Percentiles rank a stretch among this genome's conserved stretches.
These are phyloP conservation scores for Drosophila monieri DNA, from an alignment of 2,888 invertebrate genomes.

Conservation along the genomic window DNA sequence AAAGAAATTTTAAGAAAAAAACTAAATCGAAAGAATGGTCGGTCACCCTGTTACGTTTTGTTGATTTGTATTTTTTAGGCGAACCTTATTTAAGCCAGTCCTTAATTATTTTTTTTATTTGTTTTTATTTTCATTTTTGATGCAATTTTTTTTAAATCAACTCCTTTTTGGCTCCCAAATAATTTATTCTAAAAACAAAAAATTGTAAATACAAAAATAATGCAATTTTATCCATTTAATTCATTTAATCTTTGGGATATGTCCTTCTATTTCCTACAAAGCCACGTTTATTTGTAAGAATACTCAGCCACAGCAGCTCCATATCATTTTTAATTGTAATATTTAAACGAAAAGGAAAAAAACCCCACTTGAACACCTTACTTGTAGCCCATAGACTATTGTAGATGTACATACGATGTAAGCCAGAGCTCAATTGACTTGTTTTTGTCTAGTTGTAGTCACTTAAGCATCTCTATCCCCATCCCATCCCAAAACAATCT, in stretches of 20 bases:
- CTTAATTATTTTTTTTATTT: slow-evolving; percentile 4
- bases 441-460: slow-evolving; percentile 28
- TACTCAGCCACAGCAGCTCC: slow-evolving; percentile 52
- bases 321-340: slow-evolving; percentile 8
- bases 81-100: slow-evolving; percentile 1
- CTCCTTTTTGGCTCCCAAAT: slow-evolving; percentile 1
- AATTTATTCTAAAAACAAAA: slow-evolving; percentile 21
- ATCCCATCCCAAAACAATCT: too few relatives aligned
- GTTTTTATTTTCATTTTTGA: slow-evolving; percentile 6
- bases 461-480: slow-evolving; percentile 2
- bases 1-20: too few relatives aligned
- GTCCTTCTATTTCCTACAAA: slow-evolving; percentile 20
- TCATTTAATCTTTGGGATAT: slow-evolving; percentile 4
- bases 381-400: slow-evolving; percentile 8
- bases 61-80: slow-evolving; percentile 14
- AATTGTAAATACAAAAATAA: slow-evolving; percentile 14
- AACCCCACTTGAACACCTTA: slow-evolving; percentile 8
- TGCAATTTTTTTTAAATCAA: slow-evolving; percentile 7
- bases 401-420: slow-evolving; percentile 48
- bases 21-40: background rate
- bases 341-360: slow-evolving; percentile 1
- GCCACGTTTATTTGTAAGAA: slow-evolving; percentile 31
- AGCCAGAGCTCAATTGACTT: slow-evolving; percentile 20
- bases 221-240: background rate
- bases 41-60: slow-evolving; percentile 20